A percentile compares a stretch with the other conserved stretches of the same genome.
These are phyloP conservation scores for Cryptoblepharus egeriae DNA, from an alignment of 2,797 vertebrate species.

Conservation along the genomic window DNA sequence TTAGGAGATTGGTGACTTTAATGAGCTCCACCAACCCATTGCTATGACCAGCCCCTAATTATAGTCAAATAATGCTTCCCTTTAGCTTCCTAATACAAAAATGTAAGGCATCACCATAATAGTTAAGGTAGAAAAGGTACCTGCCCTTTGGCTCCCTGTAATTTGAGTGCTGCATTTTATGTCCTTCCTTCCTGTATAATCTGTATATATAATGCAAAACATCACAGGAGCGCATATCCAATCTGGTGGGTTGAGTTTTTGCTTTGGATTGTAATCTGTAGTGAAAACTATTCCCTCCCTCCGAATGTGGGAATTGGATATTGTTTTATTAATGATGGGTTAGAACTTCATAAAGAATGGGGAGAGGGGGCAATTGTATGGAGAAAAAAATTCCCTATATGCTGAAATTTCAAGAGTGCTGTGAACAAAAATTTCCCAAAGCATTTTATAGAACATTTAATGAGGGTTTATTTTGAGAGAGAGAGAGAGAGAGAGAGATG, in stretches of 20 bases:
- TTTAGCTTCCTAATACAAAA: no score
- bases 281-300: no score
- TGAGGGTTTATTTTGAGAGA: constrained; percentile 32
- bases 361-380: no score
- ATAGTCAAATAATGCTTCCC: no score
- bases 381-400: neutral
- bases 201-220: neutral
- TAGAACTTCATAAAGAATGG: neutral
- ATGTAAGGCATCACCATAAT: no score
- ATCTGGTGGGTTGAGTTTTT: no score
- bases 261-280: neutral
- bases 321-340: neutral
- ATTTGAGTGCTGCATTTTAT: neutral
- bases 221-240: neutral
- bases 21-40: no score
- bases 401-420: neutral
- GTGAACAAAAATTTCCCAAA: neutral
- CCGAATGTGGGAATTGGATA: neutral
- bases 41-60: no score
- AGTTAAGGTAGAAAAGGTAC: no score
- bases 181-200: neutral
- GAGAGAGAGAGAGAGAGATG: neutral
- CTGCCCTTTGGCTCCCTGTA: no score
- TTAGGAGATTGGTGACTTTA: no score
- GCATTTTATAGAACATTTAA: constrained; percentile 22